Evolutionary conservation across 2,888 invertebrate species (phyloP).

Genomic region (Mechanitis mazaeus): DNA sequence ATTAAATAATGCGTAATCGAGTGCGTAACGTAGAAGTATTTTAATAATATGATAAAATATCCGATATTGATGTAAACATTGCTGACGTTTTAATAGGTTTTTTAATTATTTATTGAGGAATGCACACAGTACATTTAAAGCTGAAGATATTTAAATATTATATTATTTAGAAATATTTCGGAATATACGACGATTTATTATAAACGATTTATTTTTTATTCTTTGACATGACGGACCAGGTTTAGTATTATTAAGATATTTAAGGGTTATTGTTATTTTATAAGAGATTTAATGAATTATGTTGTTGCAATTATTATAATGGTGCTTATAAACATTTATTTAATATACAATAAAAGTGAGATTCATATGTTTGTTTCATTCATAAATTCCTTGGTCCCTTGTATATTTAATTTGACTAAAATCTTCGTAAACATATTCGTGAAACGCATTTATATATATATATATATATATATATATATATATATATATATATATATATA

Average conservation of each 20-base stretch:
- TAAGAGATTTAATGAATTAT: conserved; percentile 48
- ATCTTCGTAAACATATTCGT: too few relatives aligned
- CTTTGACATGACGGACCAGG: background rate
- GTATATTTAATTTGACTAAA: background rate
- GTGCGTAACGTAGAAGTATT: too few relatives aligned
- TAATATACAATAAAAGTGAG: conserved; percentile 44
- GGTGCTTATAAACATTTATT: conserved; percentile 65
- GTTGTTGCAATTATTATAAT: conserved; percentile 49
- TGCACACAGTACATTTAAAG: too few relatives aligned
- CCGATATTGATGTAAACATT: too few relatives aligned
- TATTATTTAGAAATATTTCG: background rate
- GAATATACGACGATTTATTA: background rate
- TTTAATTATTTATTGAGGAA: too few relatives aligned
- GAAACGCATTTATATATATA: too few relatives aligned
- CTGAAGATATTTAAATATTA: too few relatives aligned
- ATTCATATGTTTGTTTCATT: conserved; percentile 23
- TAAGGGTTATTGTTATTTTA: conserved; percentile 42
- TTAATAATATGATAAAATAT: too few relatives aligned
- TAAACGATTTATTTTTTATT: background rate
- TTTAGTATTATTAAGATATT: conserved; percentile 24
- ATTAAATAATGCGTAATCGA: too few relatives aligned
- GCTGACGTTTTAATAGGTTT: too few relatives aligned
- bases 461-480: too few relatives aligned
- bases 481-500: too few relatives aligned
- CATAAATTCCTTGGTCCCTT: background rate